Evolutionary conservation across 2,113 vertebrate species (phyloP).

Genomic region (Recurvirostra avosetta): DNA sequence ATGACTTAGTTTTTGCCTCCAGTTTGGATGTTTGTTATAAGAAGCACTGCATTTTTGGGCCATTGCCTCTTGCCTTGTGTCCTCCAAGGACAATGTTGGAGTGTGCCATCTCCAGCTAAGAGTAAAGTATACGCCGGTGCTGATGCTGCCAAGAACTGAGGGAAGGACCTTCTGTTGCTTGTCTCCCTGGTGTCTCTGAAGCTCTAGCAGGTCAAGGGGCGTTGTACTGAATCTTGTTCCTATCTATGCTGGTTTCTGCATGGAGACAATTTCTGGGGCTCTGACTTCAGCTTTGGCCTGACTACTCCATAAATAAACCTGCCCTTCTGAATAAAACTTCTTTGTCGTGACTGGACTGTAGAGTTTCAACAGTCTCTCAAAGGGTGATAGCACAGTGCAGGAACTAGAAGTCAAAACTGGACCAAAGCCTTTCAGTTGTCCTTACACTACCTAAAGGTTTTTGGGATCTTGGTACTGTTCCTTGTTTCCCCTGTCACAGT

Average conservation of each 20-base stretch:
- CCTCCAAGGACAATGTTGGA: background rate
- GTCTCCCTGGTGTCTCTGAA: background rate
- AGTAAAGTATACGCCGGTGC: too few species aligned
- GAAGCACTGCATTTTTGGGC: background rate
- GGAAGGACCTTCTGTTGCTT: background rate
- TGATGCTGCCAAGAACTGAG: background rate
- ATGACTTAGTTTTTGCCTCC: background rate
- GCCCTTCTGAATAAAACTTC: background rate
- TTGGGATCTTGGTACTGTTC: background rate
- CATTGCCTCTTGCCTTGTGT: background rate
- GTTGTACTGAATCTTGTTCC: background rate
- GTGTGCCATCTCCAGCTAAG: background rate
- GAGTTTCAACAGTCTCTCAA: background rate
- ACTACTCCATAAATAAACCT: background rate
- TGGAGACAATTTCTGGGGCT: background rate
- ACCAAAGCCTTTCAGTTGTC: background rate
- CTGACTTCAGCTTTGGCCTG: background rate
- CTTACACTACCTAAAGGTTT: background rate
- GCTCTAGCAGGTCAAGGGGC: background rate
- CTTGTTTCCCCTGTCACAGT: background rate
- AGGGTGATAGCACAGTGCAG: background rate
- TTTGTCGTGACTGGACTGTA: background rate
- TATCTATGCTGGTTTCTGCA: background rate
- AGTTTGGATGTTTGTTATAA: background rate
- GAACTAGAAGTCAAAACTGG: background rate